These are phyloP conservation scores for Mystacides longicornis DNA, from an alignment of 2,888 invertebrate genomes.

Conservation along the genomic window DNA sequence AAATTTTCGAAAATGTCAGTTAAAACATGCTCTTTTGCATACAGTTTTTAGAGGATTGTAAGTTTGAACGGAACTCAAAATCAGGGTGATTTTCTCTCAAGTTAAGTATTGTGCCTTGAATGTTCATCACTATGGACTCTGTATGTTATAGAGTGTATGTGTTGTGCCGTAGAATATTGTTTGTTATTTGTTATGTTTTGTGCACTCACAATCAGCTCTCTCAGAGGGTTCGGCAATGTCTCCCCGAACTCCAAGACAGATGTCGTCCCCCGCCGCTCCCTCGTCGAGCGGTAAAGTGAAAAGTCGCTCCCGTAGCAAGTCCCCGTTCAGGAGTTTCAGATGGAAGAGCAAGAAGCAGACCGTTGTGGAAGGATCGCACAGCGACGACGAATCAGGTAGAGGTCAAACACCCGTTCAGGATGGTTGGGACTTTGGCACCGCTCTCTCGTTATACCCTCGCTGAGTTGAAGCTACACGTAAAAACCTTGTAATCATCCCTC, in stretches of 20 bases:
- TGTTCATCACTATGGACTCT: too few species aligned
- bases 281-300: slow-evolving; percentile 53
- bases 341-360: slow-evolving; percentile 73
- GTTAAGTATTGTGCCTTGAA: too few species aligned
- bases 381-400: slow-evolving; percentile 69
- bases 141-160: neutral
- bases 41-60: too few species aligned
- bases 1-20: too few species aligned
- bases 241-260: slow-evolving; percentile 26
- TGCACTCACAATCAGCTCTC: slow-evolving; percentile 32
- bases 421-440: neutral
- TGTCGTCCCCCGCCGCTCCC: slow-evolving; percentile 38
- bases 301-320: slow-evolving; percentile 86
- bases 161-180: neutral
- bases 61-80: too few species aligned
- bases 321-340: slow-evolving; percentile 88
- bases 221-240: slow-evolving; percentile 22
- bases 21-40: too few species aligned
- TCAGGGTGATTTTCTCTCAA: too few species aligned
- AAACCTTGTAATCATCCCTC: neutral
- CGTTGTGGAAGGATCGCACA: slow-evolving; percentile 60
- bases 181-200: slow-evolving; percentile 8
- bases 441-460: neutral
- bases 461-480: neutral
- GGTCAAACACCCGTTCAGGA: slow-evolving; percentile 29